Conservation (phyloP, 2,888 invertebrate genomes). For the Pristionchus japonicus region DNA sequence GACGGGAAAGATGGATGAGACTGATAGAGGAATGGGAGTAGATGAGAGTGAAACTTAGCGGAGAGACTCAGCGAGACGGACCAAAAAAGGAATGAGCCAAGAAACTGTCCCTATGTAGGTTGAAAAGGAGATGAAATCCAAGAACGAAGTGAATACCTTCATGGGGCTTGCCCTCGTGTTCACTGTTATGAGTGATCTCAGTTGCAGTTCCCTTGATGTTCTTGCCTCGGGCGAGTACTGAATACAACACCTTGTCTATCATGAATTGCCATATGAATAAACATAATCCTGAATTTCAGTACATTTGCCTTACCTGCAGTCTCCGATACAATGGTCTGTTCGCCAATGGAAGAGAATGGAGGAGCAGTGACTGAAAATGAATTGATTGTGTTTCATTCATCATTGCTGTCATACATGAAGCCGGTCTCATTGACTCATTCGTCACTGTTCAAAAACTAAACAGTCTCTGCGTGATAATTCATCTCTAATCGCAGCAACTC, state of each 20-base stretch:
- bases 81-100: not conserved
- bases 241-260: too few species aligned
- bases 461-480: not conserved
- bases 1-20: constrained; percentile 20
- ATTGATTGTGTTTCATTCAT: not conserved
- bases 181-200: constrained; percentile 44
- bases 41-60: not conserved
- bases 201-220: constrained; percentile 40
- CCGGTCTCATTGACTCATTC: too few species aligned
- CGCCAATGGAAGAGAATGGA: constrained; percentile 57
- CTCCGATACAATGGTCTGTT: constrained; percentile 58
- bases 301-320: not conserved
- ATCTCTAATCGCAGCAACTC: not conserved
- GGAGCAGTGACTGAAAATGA: constrained; percentile 62
- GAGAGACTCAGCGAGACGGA: not conserved
- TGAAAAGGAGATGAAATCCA: not conserved
- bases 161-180: constrained; percentile 26
- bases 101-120: not conserved
- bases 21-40: constrained; percentile 25
- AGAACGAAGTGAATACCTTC: not conserved
- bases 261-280: too few species aligned
- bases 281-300: not conserved
- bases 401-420: too few species aligned
- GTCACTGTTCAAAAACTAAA: too few species aligned
- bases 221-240: not conserved